These are phyloP conservation scores for Xanthorhoe spadicearia DNA, from an alignment of 2,888 invertebrate genomes.

Conservation along the genomic window DNA sequence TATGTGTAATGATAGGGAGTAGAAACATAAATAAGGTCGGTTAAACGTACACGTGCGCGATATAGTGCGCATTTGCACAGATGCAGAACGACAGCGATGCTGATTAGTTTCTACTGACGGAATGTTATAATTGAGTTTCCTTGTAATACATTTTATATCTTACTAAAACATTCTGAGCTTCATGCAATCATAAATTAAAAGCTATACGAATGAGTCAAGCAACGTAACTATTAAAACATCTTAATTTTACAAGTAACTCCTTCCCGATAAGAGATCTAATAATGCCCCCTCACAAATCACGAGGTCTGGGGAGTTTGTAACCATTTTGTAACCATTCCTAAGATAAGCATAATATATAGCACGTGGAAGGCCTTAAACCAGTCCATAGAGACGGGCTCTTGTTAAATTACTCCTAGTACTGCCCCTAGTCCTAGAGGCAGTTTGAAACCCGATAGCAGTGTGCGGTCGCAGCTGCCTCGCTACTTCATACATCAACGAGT, in stretches of 20 bases:
- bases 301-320: conserved; percentile 21
- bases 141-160: neutral
- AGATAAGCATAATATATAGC: conserved; percentile 28
- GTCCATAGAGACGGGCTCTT: conserved; percentile 15
- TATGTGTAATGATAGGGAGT: conserved; percentile 15
- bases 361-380: conserved; percentile 19
- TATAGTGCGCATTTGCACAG: conserved; percentile 17
- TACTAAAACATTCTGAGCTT: too few species aligned
- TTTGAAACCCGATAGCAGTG: conserved; percentile 38
- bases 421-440: conserved; percentile 33
- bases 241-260: conserved; percentile 15
- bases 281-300: conserved; percentile 26
- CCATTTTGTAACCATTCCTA: conserved; percentile 18
- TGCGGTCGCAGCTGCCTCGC: conserved; percentile 50
- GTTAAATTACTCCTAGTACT: conserved; percentile 32
- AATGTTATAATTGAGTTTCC: conserved; percentile 5
- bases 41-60: conserved; percentile 12
- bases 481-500: conserved; percentile 42
- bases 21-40: conserved; percentile 16
- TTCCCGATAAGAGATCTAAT: conserved; percentile 26
- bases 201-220: neutral
- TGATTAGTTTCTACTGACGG: conserved; percentile 19
- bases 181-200: neutral
- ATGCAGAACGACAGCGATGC: conserved; percentile 16
- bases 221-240: conserved; percentile 5